Percentiles rank a stretch among this genome's conserved stretches.
Evolutionary conservation across 37 sponge, comb jelly and placozoan genomes (phyloP).

Genomic region (Hexactinellida sp.): DNA sequence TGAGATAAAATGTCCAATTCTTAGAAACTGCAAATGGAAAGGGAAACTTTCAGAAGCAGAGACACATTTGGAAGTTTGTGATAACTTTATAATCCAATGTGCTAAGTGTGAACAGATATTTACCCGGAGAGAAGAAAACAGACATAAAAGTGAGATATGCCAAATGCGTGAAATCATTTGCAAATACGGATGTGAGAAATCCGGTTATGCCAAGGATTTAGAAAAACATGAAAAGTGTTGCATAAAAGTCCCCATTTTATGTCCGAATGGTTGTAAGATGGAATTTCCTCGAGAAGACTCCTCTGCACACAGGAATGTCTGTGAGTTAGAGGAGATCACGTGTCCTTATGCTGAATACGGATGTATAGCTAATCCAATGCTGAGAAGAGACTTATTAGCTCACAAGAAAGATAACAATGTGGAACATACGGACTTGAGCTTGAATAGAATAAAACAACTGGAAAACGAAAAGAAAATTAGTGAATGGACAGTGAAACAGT

Average conservation of each 20-base stretch:
- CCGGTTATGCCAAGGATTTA: not conserved
- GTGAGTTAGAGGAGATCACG: not conserved
- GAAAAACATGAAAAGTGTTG: not conserved
- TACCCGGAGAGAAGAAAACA: not conserved
- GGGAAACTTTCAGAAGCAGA: constrained; percentile 1
- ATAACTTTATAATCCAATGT: not conserved
- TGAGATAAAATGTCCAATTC: not conserved
- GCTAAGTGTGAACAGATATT: not conserved
- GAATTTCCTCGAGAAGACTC: not conserved
- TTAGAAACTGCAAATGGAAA: not conserved
- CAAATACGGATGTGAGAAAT: not conserved
- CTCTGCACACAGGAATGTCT: not conserved
- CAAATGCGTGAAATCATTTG: not conserved
- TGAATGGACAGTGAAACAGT: not conserved
- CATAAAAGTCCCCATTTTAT: not conserved
- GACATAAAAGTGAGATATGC: not conserved
- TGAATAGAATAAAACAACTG: not conserved
- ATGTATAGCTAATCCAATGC: not conserved
- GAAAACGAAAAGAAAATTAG: not conserved
- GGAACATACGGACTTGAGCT: not conserved
- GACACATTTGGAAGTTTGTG: not conserved
- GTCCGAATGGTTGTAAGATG: not conserved
- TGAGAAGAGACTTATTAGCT: not conserved
- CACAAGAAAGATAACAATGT: not conserved
- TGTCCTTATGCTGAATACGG: not conserved